phyloP scores from a whole-genome alignment of 1,140 invertebrate species.

The Drosophila pseudoobscura region DNA sequence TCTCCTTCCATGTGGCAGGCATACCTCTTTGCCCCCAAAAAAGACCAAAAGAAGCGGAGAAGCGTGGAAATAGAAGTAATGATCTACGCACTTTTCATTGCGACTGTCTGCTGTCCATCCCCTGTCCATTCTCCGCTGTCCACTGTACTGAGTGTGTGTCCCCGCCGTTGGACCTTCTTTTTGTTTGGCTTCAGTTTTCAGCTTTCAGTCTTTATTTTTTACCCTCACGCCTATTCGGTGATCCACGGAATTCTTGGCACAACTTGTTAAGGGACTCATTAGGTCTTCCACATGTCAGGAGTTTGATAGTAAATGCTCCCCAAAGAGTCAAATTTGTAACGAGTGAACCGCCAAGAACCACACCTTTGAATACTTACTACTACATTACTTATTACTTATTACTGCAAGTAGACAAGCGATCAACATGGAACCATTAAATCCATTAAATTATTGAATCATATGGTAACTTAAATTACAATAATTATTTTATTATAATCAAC shows the following conservation, averaged over 20 bases:
- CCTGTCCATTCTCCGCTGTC: background rate
- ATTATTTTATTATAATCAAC: too few relatives aligned
- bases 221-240: background rate
- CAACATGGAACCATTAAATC: too few relatives aligned
- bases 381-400: too few relatives aligned
- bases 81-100: constrained; percentile 75
- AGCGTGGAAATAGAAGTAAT: constrained; percentile 49
- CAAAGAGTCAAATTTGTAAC: too few relatives aligned
- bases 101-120: constrained; percentile 25
- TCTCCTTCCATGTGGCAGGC: background rate
- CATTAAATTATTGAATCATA: too few relatives aligned
- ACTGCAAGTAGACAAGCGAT: too few relatives aligned
- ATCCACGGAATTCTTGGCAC: background rate
- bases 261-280: too few relatives aligned
- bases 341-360: too few relatives aligned
- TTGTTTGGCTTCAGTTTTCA: constrained; percentile 2
- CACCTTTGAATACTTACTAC: too few relatives aligned
- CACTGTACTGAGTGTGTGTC: constrained; percentile 28
- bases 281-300: too few relatives aligned
- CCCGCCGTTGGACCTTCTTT: constrained; percentile 3
- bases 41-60: constrained; percentile 30
- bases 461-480: too few relatives aligned
- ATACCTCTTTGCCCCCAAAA: constrained; percentile 1
- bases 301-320: too few relatives aligned
- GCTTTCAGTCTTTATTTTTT: constrained; percentile 37